Conservation (phyloP, 2,888 invertebrate species). For the Drosophila formosana region DNA sequence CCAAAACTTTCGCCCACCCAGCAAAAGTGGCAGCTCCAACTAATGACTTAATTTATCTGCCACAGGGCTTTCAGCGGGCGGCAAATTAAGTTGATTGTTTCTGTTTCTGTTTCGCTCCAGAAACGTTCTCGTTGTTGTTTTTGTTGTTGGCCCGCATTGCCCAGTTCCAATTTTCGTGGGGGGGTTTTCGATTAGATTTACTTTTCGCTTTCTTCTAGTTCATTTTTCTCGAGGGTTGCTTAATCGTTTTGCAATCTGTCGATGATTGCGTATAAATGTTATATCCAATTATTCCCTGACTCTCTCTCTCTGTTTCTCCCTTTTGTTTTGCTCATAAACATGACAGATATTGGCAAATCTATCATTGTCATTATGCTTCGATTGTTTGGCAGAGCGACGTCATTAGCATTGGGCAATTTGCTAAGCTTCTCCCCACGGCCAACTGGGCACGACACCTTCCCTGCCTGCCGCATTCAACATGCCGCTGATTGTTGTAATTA, state of each 20-base stretch:
- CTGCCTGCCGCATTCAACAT: conserved; percentile 69
- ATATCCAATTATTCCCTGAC: conserved; percentile 78
- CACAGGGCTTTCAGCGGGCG: conserved; percentile 83
- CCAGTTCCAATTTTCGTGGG: conserved; percentile 8
- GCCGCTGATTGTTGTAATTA: conserved; percentile 85
- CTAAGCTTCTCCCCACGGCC: conserved; percentile 50
- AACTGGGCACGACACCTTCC: conserved; percentile 30
- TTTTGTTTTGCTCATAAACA: conserved; percentile 79
- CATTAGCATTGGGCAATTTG: conserved; percentile 79
- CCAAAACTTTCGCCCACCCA: conserved; percentile 9
- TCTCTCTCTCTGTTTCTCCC: conserved; percentile 29
- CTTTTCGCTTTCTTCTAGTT: conserved; percentile 51
- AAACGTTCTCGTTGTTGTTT: conserved; percentile 25
- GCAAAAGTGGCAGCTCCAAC: conserved; percentile 78
- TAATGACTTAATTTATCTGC: conserved; percentile 86
- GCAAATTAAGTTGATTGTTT: conserved; percentile 83
- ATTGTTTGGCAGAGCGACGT: conserved; percentile 72
- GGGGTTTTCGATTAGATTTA: conserved; percentile 59
- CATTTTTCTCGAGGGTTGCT: conserved; percentile 64
- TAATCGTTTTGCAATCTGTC: conserved; percentile 84
- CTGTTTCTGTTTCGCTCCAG: conserved; percentile 35
- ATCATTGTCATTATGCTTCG: conserved; percentile 85
- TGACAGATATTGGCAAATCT: conserved; percentile 85
- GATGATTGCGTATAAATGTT: conserved; percentile 84
- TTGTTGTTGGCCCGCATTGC: conserved; percentile 53